A percentile compares a stretch with the other conserved stretches of the same genome.
These are phyloP conservation scores for Melinopterus prodromus DNA, from an alignment of 2,888 invertebrate genomes.

Conservation along the genomic window DNA sequence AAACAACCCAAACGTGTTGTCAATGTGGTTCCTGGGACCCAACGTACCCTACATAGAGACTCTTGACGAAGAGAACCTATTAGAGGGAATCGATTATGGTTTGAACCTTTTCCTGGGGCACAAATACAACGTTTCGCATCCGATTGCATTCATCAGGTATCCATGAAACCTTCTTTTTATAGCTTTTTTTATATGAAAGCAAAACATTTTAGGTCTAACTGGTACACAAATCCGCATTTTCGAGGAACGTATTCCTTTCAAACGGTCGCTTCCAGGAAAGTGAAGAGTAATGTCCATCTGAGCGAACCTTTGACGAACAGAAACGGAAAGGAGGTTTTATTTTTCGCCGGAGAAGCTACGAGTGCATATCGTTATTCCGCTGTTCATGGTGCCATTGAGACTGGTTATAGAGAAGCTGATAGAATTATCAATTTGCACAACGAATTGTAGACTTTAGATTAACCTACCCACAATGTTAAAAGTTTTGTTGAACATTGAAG, in stretches of 20 bases:
- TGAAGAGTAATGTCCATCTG: slow-evolving; percentile 29
- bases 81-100: slow-evolving; percentile 60
- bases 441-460: background rate
- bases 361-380: slow-evolving; percentile 57
- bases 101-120: slow-evolving; percentile 64
- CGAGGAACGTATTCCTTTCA: slow-evolving; percentile 51
- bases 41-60: slow-evolving; percentile 70
- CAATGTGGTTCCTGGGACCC: slow-evolving; percentile 72
- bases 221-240: slow-evolving; percentile 72
- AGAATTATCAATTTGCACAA: slow-evolving; percentile 46
- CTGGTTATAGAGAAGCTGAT: slow-evolving; percentile 60
- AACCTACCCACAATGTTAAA: too few species aligned
- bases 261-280: slow-evolving; percentile 37
- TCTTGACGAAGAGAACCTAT: slow-evolving; percentile 63
- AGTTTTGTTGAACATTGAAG: too few species aligned
- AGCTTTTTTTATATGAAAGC: background rate
- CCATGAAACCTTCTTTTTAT: background rate
- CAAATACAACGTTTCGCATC: slow-evolving; percentile 61
- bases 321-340: slow-evolving; percentile 59
- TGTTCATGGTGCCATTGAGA: slow-evolving; percentile 61
- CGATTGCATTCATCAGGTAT: slow-evolving; percentile 52
- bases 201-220: slow-evolving; percentile 65
- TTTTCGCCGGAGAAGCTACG: slow-evolving; percentile 67
- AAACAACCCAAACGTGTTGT: slow-evolving; percentile 67
- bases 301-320: slow-evolving; percentile 54